Percentiles rank a stretch among this genome's conserved stretches.
Conservation (phyloP, 2,888 invertebrate species). For the Acrobasis repandana region DNA sequence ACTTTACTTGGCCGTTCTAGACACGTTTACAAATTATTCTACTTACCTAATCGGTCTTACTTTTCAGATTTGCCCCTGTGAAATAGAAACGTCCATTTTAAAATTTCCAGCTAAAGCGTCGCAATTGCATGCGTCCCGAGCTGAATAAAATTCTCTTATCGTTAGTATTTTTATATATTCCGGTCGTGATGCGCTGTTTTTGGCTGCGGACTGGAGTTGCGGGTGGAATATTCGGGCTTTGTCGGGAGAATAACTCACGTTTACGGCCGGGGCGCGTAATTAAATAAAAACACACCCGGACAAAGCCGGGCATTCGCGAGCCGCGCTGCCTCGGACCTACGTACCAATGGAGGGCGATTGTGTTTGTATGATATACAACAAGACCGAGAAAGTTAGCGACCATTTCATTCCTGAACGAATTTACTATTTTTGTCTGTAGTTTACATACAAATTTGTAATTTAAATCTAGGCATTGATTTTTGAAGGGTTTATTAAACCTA, state of each 20-base stretch:
- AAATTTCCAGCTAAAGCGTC: not conserved
- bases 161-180: not conserved
- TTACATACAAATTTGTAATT: no score
- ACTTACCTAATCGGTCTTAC: no score
- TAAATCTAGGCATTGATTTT: no score
- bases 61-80: no score
- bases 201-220: not conserved
- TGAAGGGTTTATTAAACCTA: no score
- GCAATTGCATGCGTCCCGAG: not conserved
- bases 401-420: no score
- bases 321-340: not conserved
- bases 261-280: slow-evolving; percentile 11
- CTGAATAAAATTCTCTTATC: not conserved
- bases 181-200: not conserved
- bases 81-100: not conserved
- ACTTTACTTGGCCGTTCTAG: no score
- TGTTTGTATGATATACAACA: not conserved
- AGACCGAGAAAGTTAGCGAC: not conserved
- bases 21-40: no score
- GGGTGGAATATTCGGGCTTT: not conserved
- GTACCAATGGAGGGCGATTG: not conserved
- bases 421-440: no score
- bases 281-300: slow-evolving; percentile 20
- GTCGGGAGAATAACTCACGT: slow-evolving; percentile 13
- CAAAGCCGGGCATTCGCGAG: slow-evolving; percentile 12